phyloP scores from a whole-genome alignment of 2,888 invertebrate species.

The Synergus itoensis region DNA sequence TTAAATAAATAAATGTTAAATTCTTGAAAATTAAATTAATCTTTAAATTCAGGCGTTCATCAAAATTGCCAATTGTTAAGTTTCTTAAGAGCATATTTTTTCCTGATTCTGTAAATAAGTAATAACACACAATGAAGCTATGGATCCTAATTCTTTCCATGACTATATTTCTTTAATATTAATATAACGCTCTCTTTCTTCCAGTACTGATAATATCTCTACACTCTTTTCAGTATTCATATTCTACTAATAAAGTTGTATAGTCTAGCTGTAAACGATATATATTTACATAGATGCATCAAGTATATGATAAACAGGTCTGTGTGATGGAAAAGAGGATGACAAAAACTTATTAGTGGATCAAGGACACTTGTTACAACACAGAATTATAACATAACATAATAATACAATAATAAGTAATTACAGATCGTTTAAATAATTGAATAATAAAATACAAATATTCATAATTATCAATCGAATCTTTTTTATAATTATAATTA shows the following conservation, averaged over 20 bases:
- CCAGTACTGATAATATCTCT: slow-evolving; percentile 8
- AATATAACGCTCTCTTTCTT: slow-evolving; percentile 12
- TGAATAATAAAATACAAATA: no score
- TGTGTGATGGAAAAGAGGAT: slow-evolving; percentile 17
- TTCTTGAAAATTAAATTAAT: no score
- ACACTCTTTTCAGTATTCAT: slow-evolving; percentile 12
- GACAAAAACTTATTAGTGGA: slow-evolving; percentile 30
- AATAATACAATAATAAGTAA: not conserved
- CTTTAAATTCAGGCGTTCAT: no score
- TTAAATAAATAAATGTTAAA: not conserved
- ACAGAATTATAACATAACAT: not conserved
- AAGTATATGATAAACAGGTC: slow-evolving; percentile 21
- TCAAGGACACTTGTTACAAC: slow-evolving; percentile 35
- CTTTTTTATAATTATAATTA: no score
- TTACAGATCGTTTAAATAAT: no score
- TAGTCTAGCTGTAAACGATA: slow-evolving; percentile 7
- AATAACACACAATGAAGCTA: not conserved
- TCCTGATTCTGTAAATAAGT: not conserved
- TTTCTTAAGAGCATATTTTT: not conserved
- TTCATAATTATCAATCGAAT: no score
- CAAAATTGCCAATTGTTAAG: not conserved
- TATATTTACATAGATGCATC: slow-evolving; percentile 31
- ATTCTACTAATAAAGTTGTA: slow-evolving; percentile 32
- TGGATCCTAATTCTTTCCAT: slow-evolving; percentile 22
- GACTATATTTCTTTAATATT: not conserved